Base-by-base conservation (phyloP, 2,113 vertebrate species). In the Rhinolophus ferrumequinum region DNA sequence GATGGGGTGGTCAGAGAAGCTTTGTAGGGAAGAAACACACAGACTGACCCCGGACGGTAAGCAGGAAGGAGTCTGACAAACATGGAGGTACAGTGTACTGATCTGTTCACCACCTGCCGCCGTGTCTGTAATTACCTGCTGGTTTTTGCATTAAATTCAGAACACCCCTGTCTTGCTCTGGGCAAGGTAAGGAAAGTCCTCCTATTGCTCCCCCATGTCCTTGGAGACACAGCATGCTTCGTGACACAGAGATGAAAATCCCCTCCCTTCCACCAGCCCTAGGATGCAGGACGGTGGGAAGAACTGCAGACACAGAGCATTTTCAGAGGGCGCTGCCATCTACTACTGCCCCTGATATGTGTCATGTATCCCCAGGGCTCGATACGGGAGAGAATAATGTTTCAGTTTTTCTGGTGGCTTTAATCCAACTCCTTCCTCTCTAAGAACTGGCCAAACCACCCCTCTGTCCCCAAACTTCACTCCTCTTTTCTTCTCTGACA, bases 301-400 rank as follows among this genome's bases (percentile, higher is more conserved):
- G 86, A 44, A 56, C 58, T 8, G 11, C 24, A 54, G 81, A 38
- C 54, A 5, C 0, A 19, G 66, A 2, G 12, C 44, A 14, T 47
- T 38, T 76, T 15, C 44, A 1, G 67, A 70, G 28, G 9, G 24
- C 14, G 44, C 13, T 11, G 38, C 22, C 19, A 2, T 2, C 0
- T 12, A 5, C 24, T 9, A 1, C 24, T 5, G 0, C 1, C 4
- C 14, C 0, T 18, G 64, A 16, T 2, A 16, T 2, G 28, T 4
- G 50, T 79, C 73, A 5, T 2, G 8, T 24, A 3, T 84, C 21
- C 81, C 64, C 72, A 60, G 50, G 41, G 62, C 28, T 52, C 12
- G 0, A 21, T 4, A 2, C 12, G n/a, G 44, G 22, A 67, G 4
- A 70, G 5, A n/a, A 50, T 8, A 15, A 33, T 6, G 35, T 18